Conservation (phyloP, 2,797 vertebrate genomes). For the Atherinosoma microstoma region DNA sequence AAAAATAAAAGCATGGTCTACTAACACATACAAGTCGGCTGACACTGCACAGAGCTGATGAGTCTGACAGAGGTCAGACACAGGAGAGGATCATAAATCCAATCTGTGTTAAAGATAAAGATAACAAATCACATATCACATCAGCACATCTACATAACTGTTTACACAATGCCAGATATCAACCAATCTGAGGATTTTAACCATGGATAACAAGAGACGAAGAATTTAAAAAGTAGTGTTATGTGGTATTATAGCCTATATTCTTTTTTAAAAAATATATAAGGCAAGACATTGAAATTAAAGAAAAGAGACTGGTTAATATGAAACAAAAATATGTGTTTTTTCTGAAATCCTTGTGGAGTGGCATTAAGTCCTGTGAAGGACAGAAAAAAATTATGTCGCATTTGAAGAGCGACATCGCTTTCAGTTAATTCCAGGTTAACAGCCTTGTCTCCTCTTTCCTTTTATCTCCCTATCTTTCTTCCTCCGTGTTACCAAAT, state of each 20-base stretch:
- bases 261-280: too few relatives aligned
- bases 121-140: not conserved
- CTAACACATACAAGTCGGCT: not conserved
- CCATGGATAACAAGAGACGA: too few relatives aligned
- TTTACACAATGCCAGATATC: not conserved
- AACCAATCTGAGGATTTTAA: not conserved
- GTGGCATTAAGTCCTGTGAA: too few relatives aligned
- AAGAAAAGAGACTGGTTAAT: not conserved
- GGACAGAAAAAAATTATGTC: too few relatives aligned
- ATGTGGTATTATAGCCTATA: too few relatives aligned
- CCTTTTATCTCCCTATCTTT: conserved; percentile 5
- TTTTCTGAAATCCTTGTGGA: not conserved
- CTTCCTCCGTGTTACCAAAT: conserved; percentile 42
- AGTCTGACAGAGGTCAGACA: not conserved
- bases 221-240: too few relatives aligned
- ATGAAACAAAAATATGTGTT: not conserved
- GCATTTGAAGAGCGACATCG: too few relatives aligned
- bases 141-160: not conserved
- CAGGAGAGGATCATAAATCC: not conserved
- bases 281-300: too few relatives aligned
- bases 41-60: not conserved
- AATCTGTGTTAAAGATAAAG: not conserved
- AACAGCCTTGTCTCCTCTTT: conserved; percentile 2
- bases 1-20: not conserved
- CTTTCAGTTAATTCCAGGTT: too few relatives aligned